These are phyloP conservation scores for Polymixis lichenea DNA, from an alignment of 2,888 invertebrate species.

Conservation along the genomic window DNA sequence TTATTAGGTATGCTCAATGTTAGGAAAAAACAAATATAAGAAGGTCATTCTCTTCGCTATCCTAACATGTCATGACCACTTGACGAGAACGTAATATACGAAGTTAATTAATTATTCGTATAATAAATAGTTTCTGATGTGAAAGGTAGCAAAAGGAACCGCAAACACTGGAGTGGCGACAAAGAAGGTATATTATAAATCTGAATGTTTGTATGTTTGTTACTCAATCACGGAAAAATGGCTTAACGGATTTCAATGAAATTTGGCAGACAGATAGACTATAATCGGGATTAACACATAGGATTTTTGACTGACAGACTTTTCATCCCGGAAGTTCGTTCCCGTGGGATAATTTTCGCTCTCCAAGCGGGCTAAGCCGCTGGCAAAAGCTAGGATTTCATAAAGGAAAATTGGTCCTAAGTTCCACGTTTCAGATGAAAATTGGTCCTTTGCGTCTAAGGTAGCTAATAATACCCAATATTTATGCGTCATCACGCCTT, in stretches of 20 bases:
- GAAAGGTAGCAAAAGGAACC: neutral
- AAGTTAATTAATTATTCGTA: constrained; percentile 6
- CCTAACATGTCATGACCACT: neutral
- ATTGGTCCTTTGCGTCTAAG: neutral
- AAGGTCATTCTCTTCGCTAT: constrained; percentile 10
- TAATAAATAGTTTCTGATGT: neutral
- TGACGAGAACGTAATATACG: constrained; percentile 10
- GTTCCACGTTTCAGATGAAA: neutral
- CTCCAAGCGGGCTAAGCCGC: too few species aligned
- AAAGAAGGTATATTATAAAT: neutral
- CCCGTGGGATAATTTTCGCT: too few species aligned
- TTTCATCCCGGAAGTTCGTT: too few species aligned
- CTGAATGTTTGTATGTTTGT: too few species aligned
- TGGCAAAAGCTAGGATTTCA: neutral
- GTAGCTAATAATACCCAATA: neutral
- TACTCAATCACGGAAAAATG: too few species aligned
- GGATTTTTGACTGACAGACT: too few species aligned
- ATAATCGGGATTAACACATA: too few species aligned
- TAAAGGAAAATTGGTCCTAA: neutral
- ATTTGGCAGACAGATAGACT: too few species aligned
- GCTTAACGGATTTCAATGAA: too few species aligned
- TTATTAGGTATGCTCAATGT: neutral
- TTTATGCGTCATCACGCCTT: too few species aligned
- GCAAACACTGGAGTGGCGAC: neutral
- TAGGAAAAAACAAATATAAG: constrained; percentile 3